These are phyloP conservation scores for Ceyx cyanopectus DNA, from an alignment of 2,113 vertebrate species.

Conservation along the genomic window DNA sequence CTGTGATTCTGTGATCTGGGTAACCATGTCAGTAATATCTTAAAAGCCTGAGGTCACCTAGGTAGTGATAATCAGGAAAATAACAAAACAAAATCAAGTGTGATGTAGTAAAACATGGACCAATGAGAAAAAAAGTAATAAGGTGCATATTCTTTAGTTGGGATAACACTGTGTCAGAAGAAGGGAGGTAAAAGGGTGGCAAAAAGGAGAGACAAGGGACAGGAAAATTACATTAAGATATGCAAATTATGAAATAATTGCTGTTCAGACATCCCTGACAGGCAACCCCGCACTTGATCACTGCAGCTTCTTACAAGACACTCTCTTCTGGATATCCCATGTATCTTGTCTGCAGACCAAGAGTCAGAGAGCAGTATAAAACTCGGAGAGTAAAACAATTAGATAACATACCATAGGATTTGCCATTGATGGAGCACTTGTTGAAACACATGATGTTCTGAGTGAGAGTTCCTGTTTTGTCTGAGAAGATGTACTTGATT, in stretches of 20 bases:
- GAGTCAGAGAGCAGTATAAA: not conserved
- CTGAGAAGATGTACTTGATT: conserved; percentile 95
- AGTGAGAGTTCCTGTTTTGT: conserved; percentile 97
- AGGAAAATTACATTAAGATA: not conserved
- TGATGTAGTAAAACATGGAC: not conserved
- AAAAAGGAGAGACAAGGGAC: not conserved
- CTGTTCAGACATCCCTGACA: not conserved
- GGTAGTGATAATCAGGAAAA: not conserved
- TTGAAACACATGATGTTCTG: conserved; percentile 97
- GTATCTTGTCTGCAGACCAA: not conserved
- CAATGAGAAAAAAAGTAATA: not conserved
- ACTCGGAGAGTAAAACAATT: not conserved
- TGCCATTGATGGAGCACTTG: conserved; percentile 92
- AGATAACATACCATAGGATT: conserved; percentile 81
- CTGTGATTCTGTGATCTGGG: too few species aligned
- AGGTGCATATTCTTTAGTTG: not conserved
- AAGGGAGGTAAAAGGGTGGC: not conserved
- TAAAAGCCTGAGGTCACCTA: not conserved
- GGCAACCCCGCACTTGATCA: not conserved
- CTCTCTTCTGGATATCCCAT: not conserved
- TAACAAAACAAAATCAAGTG: not conserved
- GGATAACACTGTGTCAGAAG: not conserved
- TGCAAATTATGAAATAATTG: not conserved
- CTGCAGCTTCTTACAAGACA: not conserved
- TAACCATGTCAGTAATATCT: not conserved